A percentile compares a stretch with the other conserved stretches of the same genome.
Evolutionary conservation across 2,113 vertebrate genomes (phyloP).

Genomic region (Phylloscopus whistleri): DNA sequence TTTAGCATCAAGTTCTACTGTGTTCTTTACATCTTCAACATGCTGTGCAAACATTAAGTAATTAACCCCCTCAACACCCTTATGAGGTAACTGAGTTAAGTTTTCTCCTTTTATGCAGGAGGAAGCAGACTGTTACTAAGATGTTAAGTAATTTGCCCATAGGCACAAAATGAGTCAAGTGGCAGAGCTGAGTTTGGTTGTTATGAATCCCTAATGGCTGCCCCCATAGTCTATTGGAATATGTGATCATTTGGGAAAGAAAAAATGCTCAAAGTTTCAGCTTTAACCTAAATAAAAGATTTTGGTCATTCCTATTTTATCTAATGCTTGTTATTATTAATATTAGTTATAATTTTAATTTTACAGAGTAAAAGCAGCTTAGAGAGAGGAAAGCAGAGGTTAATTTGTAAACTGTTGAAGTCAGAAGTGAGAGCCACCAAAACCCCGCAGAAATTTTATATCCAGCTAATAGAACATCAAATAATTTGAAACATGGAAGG

Average conservation of each 20-base stretch:
- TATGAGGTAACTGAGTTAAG: slow-evolving; percentile 11
- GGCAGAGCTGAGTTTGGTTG: not conserved
- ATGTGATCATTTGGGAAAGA: not conserved
- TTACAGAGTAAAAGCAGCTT: not conserved
- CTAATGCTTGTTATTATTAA: not conserved
- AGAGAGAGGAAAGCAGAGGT: not conserved
- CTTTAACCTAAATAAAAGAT: not conserved
- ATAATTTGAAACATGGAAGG: slow-evolving; percentile 10
- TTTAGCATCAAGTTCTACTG: not conserved
- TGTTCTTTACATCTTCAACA: not conserved
- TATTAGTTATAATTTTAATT: not conserved
- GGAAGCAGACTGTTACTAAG: slow-evolving; percentile 1
- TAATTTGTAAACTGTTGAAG: not conserved
- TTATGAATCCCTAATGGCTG: not conserved
- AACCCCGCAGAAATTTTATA: slow-evolving; percentile 18
- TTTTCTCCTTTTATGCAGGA: slow-evolving; percentile 22
- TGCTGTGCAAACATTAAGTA: not conserved
- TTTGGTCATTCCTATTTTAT: not conserved
- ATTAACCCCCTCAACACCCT: slow-evolving; percentile 26
- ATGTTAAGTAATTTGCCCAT: slow-evolving; percentile 17
- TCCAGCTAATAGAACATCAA: slow-evolving; percentile 38
- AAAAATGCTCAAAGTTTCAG: not conserved
- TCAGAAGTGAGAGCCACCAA: slow-evolving; percentile 7
- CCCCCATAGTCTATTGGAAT: not conserved
- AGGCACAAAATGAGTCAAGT: slow-evolving; percentile 32